Evolutionary conservation across 2,888 invertebrate genomes (phyloP).

Genomic region (Eristalis intricaria): DNA sequence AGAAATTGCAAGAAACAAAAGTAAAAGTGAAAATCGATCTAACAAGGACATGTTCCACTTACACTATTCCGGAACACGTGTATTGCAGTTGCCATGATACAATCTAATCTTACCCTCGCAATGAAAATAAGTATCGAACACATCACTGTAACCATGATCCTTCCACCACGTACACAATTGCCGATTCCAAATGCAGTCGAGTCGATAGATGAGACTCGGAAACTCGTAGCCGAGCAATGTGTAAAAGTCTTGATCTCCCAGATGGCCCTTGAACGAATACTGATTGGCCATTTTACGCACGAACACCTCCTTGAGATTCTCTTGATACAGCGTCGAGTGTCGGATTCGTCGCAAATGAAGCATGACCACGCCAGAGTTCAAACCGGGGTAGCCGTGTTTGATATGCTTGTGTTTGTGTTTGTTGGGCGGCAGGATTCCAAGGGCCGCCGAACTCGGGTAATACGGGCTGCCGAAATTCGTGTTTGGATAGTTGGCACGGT

Average conservation of each 20-base stretch:
- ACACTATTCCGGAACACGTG: constrained; percentile 84
- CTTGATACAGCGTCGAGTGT: constrained; percentile 84
- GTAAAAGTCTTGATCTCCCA: constrained; percentile 93
- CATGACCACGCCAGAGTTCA: constrained; percentile 90
- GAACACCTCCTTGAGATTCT: constrained; percentile 82
- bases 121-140: constrained; percentile 87
- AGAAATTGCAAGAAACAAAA: neutral
- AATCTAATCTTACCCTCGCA: constrained; percentile 86
- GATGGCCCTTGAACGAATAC: constrained; percentile 87
- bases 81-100: constrained; percentile 90
- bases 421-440: constrained; percentile 56
- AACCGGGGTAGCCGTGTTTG: constrained; percentile 86
- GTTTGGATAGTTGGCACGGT: constrained; percentile 85
- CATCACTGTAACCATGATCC: constrained; percentile 87
- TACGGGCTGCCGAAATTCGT: constrained; percentile 84
- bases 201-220: constrained; percentile 86
- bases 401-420: constrained; percentile 74
- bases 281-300: constrained; percentile 84
- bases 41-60: constrained; percentile 15
- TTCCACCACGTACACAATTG: constrained; percentile 92
- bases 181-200: constrained; percentile 91
- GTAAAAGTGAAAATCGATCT: constrained; percentile 8
- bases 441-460: constrained; percentile 75
- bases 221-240: constrained; percentile 87
- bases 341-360: constrained; percentile 87